A percentile compares a stretch with the other conserved stretches of the same genome.
phyloP scores from a whole-genome alignment of 2,113 vertebrate species.

The Neolamprologus tretocephalus region DNA sequence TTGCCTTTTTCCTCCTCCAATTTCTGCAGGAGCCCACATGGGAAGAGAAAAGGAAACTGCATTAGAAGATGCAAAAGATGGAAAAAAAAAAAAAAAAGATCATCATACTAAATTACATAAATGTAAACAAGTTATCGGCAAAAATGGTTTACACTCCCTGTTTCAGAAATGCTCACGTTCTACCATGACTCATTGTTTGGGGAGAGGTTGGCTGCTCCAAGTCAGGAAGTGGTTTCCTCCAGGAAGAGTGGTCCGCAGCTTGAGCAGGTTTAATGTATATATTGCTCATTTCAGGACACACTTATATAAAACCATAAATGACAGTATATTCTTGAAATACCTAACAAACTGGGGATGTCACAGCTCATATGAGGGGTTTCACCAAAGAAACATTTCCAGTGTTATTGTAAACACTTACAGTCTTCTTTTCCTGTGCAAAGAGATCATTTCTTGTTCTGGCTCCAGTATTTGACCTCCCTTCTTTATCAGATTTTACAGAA shows the following conservation, averaged over 20 bases:
- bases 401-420: neutral
- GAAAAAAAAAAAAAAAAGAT: neutral
- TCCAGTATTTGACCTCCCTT: neutral
- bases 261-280: slow-evolving; percentile 18
- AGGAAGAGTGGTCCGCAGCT: slow-evolving; percentile 14
- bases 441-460: neutral
- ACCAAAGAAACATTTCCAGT: neutral
- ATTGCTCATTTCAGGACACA: slow-evolving; percentile 19
- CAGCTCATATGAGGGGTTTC: neutral
- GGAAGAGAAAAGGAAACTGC: slow-evolving; percentile 32
- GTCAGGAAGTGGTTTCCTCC: slow-evolving; percentile 33
- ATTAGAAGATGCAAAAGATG: neutral
- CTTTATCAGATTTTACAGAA: neutral
- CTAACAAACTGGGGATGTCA: neutral
- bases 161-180: slow-evolving; percentile 54
- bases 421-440: neutral
- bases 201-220: slow-evolving; percentile 29
- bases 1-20: slow-evolving; percentile 98
- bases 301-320: neutral
- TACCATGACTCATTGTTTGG: slow-evolving; percentile 43
- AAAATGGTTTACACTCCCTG: slow-evolving; percentile 31
- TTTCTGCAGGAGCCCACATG: slow-evolving; percentile 87
- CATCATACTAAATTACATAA: neutral
- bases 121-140: neutral
- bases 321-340: neutral